Evolutionary conservation across 2,113 vertebrate species (phyloP).

Genomic region (Hippolais icterina): DNA sequence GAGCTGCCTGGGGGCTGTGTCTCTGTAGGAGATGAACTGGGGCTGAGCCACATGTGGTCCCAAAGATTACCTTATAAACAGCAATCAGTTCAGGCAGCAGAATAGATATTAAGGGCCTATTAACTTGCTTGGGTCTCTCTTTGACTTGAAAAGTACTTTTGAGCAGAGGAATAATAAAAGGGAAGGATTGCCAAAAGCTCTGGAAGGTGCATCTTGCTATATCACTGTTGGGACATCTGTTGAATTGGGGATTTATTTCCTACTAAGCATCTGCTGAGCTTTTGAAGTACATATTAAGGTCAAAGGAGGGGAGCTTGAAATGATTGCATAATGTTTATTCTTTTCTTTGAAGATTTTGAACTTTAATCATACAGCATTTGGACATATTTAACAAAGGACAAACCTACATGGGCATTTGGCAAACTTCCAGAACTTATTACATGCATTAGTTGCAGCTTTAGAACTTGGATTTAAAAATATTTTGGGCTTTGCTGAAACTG

Average conservation of each 20-base stretch:
- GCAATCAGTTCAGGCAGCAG: constrained; percentile 67
- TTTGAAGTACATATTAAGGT: constrained; percentile 71
- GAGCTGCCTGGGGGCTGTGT: constrained; percentile 77
- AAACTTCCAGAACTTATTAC: neutral
- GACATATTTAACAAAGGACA: constrained; percentile 34
- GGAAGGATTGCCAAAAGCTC: constrained; percentile 69
- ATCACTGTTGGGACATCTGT: constrained; percentile 56
- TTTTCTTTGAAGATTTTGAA: constrained; percentile 69
- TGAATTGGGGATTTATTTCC: constrained; percentile 71
- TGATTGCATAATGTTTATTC: constrained; percentile 66
- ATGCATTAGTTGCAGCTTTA: neutral
- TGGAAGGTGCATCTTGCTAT: constrained; percentile 37
- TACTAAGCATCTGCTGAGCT: constrained; percentile 67
- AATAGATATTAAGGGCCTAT: constrained; percentile 58
- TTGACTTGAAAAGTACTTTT: constrained; percentile 65
- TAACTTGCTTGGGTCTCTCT: constrained; percentile 72
- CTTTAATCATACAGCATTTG: constrained; percentile 50
- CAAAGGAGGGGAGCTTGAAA: constrained; percentile 63
- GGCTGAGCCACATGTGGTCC: constrained; percentile 62
- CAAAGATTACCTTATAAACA: constrained; percentile 70
- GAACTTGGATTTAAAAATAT: neutral
- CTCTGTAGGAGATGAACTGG: constrained; percentile 73
- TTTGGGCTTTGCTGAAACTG: neutral
- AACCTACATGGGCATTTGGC: constrained; percentile 24
- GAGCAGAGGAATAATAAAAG: constrained; percentile 64